Evolutionary conservation across 2,113 vertebrate species (phyloP), one percentile per base, ranked within the genome.

Genomic region (Gambusia affinis): DNA sequence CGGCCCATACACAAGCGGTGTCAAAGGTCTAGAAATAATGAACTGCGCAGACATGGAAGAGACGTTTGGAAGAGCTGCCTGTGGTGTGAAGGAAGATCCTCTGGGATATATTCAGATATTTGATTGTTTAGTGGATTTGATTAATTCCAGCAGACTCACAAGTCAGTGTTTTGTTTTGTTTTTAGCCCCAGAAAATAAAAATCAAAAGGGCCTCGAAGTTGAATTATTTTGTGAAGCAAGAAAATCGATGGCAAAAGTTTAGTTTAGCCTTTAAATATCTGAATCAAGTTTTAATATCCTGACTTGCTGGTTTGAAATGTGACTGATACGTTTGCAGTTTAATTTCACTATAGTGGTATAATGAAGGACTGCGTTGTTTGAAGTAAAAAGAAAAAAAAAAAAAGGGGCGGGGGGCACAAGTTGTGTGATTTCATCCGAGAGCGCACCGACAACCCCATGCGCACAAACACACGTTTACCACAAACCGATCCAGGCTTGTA

Each of bases 11-110:
- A 92, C 83, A 84, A 63, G 96, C 96, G 78, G 94, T 96, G 97
- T 96, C 96, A 97, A 91, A 92, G 96, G 95, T 96, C 95, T 93
- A 85, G 78, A 95, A 95, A 98, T 97, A 97, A 98, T 98, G 96
- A 97, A 97, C 95, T 95, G 95, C 92, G 92, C 94, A 94, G 95
- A 95, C 95, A 97, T 96, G 95, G 96, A 96, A 95, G 94, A 95
- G 95, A 94, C 92, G 89, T 90, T 93, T 95, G 94, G 94, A 87
- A 95, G 94, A 91, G 94, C 78, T 65, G 61, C 61, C 57, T 57
- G 4, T 57, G 72, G 14, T 60, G 63, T 66, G 80, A 64, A 78
- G 67, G 63, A 82, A 68, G 47, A n/a, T 28, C n/a, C 35, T 39
- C 64, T 24, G 51, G 22, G 24, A 65, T 64, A 28, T 11, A 33